Percentiles rank a stretch among this genome's conserved stretches.
Evolutionary conservation across 1,140 invertebrate species (phyloP).

Genomic region (Subanguina moxae): DNA sequence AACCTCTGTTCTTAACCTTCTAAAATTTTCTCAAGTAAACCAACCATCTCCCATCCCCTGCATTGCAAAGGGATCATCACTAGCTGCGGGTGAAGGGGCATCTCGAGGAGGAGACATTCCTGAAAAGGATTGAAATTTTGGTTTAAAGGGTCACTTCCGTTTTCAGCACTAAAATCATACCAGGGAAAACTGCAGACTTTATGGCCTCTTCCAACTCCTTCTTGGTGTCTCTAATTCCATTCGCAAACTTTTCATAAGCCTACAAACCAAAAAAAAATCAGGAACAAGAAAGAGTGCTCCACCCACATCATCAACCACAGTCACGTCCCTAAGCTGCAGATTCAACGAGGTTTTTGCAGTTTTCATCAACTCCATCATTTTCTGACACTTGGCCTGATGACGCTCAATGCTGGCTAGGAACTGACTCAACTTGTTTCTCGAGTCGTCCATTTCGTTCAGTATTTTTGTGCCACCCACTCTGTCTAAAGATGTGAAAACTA

Average conservation of each 20-base stretch:
- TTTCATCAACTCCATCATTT: conserved; percentile 41
- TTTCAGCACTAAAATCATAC: not conserved
- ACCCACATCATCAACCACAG: conserved; percentile 47
- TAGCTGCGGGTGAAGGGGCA: conserved; percentile 42
- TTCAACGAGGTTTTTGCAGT: conserved; percentile 33
- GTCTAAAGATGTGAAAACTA: conserved; percentile 18
- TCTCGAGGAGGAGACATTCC: conserved; percentile 39
- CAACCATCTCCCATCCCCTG: no score
- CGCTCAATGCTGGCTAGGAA: conserved; percentile 27
- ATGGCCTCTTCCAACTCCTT: conserved; percentile 31
- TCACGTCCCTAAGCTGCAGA: conserved; percentile 46
- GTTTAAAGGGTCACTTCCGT: no score
- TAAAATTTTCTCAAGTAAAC: no score
- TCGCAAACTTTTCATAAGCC: conserved; percentile 44
- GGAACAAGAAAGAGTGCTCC: not conserved
- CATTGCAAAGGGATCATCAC: conserved; percentile 39
- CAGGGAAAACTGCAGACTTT: conserved; percentile 28
- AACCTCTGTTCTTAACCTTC: no score
- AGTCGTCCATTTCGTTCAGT: conserved; percentile 35
- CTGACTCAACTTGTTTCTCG: conserved; percentile 29
- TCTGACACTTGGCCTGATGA: conserved; percentile 18
- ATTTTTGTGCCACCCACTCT: conserved; percentile 33
- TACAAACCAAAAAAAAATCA: conserved; percentile 24
- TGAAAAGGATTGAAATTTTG: no score
- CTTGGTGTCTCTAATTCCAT: conserved; percentile 29